These are phyloP conservation scores for Drosophila mojavensis DNA, from an alignment of 1,140 invertebrate species.

Conservation along the genomic window DNA sequence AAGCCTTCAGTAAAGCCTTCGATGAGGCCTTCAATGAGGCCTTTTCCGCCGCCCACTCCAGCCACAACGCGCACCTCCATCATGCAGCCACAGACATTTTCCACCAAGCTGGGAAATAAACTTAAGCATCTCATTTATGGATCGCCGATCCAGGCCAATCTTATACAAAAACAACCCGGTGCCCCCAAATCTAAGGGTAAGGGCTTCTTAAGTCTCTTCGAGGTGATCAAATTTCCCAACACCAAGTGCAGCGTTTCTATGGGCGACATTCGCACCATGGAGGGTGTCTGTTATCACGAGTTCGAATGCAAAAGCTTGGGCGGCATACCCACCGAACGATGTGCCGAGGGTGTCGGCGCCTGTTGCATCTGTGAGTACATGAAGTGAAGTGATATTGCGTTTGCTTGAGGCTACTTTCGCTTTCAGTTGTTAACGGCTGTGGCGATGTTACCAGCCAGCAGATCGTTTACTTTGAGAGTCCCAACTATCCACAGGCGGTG, in stretches of 20 bases:
- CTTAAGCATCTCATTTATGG: conserved; percentile 70
- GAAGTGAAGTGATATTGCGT: background rate
- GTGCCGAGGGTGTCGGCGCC: conserved; percentile 90
- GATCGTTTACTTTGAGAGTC: conserved; percentile 87
- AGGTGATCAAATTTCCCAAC: conserved; percentile 89
- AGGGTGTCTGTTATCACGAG: conserved; percentile 88
- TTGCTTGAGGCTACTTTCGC: conserved; percentile 25
- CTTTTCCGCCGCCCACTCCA: conserved; percentile 28
- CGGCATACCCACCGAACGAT: conserved; percentile 87
- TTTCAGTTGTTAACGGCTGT: conserved; percentile 86
- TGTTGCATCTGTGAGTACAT: conserved; percentile 89
- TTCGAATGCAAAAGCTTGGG: conserved; percentile 87
- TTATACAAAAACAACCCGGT: conserved; percentile 65
- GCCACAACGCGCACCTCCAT: conserved; percentile 56
- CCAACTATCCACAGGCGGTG: conserved; percentile 85
- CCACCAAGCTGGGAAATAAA: conserved; percentile 25
- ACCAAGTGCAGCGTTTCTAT: conserved; percentile 85
- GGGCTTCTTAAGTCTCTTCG: conserved; percentile 88
- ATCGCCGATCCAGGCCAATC: conserved; percentile 67
- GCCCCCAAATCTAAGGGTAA: conserved; percentile 76
- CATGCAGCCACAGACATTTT: conserved; percentile 54
- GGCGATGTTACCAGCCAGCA: conserved; percentile 85
- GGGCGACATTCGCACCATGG: conserved; percentile 74
- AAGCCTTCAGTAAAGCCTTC: conserved; percentile 44
- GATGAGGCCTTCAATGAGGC: conserved; percentile 45